Evolutionary conservation across 2,797 vertebrate species (phyloP).

Genomic region (Lacerta viridis): DNA sequence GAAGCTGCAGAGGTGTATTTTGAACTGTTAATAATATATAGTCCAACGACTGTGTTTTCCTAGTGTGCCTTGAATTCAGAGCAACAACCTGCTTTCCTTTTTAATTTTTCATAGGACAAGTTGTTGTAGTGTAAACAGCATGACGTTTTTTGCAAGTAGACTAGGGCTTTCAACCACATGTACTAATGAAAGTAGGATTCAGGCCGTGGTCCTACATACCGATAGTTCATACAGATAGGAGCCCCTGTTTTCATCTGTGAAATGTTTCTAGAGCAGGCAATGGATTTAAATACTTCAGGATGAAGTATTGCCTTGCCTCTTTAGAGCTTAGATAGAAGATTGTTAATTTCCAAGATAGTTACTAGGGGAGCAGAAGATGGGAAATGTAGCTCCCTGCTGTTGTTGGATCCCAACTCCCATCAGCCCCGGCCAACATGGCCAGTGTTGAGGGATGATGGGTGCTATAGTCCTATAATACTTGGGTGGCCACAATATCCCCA

Average conservation of each 20-base stretch:
- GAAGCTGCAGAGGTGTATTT: neutral
- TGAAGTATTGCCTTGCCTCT: too few species aligned
- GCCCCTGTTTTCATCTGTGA: neutral
- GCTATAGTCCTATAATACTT: too few species aligned
- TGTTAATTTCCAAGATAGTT: too few species aligned
- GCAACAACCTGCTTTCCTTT: neutral
- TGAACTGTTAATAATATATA: neutral
- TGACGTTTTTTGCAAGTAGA: neutral
- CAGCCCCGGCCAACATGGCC: too few species aligned
- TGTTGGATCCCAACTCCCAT: too few species aligned
- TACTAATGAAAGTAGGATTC: neutral
- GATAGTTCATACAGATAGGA: neutral
- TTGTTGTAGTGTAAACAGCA: neutral
- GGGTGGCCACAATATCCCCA: too few species aligned
- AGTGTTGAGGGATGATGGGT: too few species aligned
- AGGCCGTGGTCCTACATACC: neutral
- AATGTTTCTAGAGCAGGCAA: neutral
- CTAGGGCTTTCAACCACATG: neutral
- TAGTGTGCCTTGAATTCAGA: neutral
- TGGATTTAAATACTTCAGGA: too few species aligned
- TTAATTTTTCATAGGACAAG: neutral
- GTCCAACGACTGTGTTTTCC: neutral
- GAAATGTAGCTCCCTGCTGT: too few species aligned
- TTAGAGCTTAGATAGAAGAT: too few species aligned
- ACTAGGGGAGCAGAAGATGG: too few species aligned